Evolutionary conservation across 37 sponge, comb jelly and placozoan genomes (phyloP), one percentile per base, ranked within the genome.

Genomic region (Halisarca cf. caerulea): DNA sequence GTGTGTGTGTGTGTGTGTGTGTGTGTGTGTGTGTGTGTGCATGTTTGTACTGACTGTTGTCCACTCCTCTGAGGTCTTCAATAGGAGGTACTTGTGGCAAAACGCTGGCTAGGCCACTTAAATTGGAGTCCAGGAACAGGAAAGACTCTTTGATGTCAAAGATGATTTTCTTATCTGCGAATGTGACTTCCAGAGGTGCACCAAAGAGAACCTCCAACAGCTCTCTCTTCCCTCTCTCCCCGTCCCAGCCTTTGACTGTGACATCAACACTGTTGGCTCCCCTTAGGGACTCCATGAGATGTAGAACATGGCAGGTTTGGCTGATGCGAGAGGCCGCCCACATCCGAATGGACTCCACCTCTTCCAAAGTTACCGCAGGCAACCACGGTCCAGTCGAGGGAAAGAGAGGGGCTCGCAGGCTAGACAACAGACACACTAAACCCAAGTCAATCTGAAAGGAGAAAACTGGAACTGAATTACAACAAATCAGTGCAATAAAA

Each of bases 351-450:
- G 33, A 59, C 38, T 84, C 80, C 33, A 58, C 84, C 68, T 83
- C 79, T 24, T 23, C 38, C 23, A 78, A 33, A 47, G 84, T 53
- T 7, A 88, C 70, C n/a, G 55, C 35, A 35, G 84, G 8, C 59
- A 84, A 11, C 47, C 84, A 84, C 38, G 54, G 72, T 23, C 87
- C 87, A 69, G 25, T 33, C 17, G 42, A 77, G 33, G 9, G 44
- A 17, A 84, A 72, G 23, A 77, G 84, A 1, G 72, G 74, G 20
- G 79, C 87, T 41, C 60, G 82, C 47, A 90, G 60, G n/a, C 87
- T 73, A 21, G 91, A 57, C 80, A 90, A 45, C 72, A 90, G 68
- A 83, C 91, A 90, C 6, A 86, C 62, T 20, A 71, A 37, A 3
- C 84, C 83, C 39, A 90, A 24, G n/a, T 83, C 57, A 18, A 86